Evolutionary conservation across 2,888 invertebrate species (phyloP), one percentile per base, ranked within the genome.

Genomic region (Ectobius pallidus): DNA sequence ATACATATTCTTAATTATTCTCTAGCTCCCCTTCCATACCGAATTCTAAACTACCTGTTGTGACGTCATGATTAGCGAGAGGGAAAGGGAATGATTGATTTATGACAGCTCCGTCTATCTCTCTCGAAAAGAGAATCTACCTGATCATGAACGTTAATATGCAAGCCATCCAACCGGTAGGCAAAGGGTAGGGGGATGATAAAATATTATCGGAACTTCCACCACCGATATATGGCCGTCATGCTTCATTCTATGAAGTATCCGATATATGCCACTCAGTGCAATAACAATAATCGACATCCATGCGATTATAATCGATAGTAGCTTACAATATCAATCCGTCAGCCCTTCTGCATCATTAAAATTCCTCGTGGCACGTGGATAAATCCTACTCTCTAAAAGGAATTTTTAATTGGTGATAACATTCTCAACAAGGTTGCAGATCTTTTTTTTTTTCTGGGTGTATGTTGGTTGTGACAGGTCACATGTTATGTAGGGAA

Each of bases 181-280:
- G 34, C 11, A 39, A 14, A 25, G 63, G 39, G 22, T 20, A 11
- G 63, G 63, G 27, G 65, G 65, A 30, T 55, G 55, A 55, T 65
- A 46, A 65, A 65, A 65, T 30, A 65, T 46, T 65, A 65, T 65
- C 65, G 65, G 65, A 65, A 65, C 44, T 65, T n/a, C 44, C 30
- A 27, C 16, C 65, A 25, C 27, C 65, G 65, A 65, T 46, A 65
- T 42, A 20, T 42, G 20, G 39, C 3, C 25, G 39, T 39, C 39
- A 39, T 22, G 42, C 65, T 25, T 25, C 44, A 18, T 27, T 44
- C 65, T 44, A 44, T 44, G 25, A 65, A 65, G 30, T 30, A 65
- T 63, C 65, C 65, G 65, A 27, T 65, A 65, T 42, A 63, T 63
- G 63, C 63, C 63, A 42, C 63, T 63, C 63, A 42, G 22, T 22